Evolutionary conservation across 2,797 vertebrate genomes (phyloP).

Genomic region (Picus viridis): DNA sequence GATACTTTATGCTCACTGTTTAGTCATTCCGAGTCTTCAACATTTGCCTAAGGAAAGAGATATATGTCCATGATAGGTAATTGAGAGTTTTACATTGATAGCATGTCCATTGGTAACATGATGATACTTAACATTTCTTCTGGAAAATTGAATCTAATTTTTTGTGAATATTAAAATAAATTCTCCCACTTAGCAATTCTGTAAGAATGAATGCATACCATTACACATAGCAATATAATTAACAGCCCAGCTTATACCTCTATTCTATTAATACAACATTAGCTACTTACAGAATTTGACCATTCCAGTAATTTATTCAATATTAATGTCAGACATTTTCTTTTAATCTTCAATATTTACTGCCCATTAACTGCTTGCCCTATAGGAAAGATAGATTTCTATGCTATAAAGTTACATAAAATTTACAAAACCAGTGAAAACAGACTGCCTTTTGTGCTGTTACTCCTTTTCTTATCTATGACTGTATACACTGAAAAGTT

Average conservation of each 20-base stretch:
- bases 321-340: not conserved
- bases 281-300: not conserved
- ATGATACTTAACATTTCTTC: not conserved
- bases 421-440: not conserved
- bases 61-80: not conserved
- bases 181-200: not conserved
- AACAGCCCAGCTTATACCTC: not conserved
- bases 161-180: not conserved
- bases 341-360: not conserved
- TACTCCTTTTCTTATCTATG: not conserved
- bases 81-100: not conserved
- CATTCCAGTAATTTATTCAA: not conserved
- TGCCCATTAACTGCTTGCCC: not conserved
- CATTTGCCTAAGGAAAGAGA: not conserved
- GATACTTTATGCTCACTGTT: not conserved
- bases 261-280: not conserved
- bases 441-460: not conserved
- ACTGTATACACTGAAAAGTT: not conserved
- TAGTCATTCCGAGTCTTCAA: not conserved
- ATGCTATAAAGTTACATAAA: not conserved
- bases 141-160: not conserved
- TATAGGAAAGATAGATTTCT: not conserved
- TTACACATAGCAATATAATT: not conserved
- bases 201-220: not conserved
- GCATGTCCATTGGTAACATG: not conserved